Evolutionary conservation across 2,888 invertebrate genomes (phyloP), one percentile per base, ranked within the genome.

Genomic region (Plagiodera versicolora): DNA sequence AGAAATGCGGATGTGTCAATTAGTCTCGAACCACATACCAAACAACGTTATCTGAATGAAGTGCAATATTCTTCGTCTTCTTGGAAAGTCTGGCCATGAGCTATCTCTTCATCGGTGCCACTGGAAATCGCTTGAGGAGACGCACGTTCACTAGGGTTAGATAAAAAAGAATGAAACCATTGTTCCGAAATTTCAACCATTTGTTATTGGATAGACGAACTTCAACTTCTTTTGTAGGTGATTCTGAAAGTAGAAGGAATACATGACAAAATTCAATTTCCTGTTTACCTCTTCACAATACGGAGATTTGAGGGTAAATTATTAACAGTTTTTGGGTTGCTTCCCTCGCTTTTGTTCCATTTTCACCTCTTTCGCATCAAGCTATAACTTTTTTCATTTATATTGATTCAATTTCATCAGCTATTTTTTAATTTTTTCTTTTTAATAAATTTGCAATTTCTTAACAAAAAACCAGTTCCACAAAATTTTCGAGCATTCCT

Each of bases 71-170:
- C 20, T 52, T 52, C 52, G 5, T 14, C 35, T 52, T 52, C 52
- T 1, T 19, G 39, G 52, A 52, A 52, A 52, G 52, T 52, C 52
- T 52, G 39, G 24, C 30, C 20, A 20, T 5, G 11, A 52, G 39
- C 20, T 52, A 52, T 52, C 52, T 52, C 35, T 52, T 10, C 32
- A 32, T 32, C 32, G 32, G 32, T 32, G 32, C 52, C 52, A 39
- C 39, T 14, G 20, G 16, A 17, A 52, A 52, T 52, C 14, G 16
- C 16, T 18, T 16, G 28, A 52, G 39, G 35, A 52, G 39, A 52
- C 52, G 16, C 39, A 17, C 14, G 20, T n/a, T 20, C 18, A 52
- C 19, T 10, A 32, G 32, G 32, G 32, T 11, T 28, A 11, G 9
- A 32, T 32, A 2, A 32, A 32, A 9, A 11, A 32, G 32, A 32